phyloP scores from a whole-genome alignment of 2,888 invertebrate species.

The Ophraella communa region DNA sequence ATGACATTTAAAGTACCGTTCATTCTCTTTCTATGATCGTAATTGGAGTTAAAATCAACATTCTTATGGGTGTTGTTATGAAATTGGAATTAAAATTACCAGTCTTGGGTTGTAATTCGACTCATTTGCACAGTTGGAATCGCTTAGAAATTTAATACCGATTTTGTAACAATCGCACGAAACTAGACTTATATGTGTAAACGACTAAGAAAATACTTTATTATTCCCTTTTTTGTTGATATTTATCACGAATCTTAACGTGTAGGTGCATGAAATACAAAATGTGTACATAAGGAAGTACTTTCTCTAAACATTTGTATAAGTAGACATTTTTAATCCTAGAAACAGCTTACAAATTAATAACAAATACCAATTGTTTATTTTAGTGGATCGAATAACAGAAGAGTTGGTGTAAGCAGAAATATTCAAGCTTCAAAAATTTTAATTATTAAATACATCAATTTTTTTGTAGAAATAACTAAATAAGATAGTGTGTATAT shows the following conservation, averaged over 20 bases:
- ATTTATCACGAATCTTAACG: neutral
- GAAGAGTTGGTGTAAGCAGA: no score
- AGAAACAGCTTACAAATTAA: no score
- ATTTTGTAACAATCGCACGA: neutral
- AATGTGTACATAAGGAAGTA: neutral
- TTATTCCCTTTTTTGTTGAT: neutral
- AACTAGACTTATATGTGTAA: neutral
- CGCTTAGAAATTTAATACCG: neutral
- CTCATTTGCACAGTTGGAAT: neutral
- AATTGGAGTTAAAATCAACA: neutral
- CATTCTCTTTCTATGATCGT: neutral
- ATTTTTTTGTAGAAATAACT: no score
- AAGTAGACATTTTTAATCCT: no score
- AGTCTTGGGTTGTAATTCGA: neutral
- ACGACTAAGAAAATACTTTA: neutral
- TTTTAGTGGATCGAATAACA: no score
- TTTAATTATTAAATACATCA: no score
- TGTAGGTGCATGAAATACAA: neutral
- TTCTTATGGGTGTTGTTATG: slow-evolving; percentile 1
- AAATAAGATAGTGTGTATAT: no score
- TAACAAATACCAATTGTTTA: no score
- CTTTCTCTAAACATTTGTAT: no score
- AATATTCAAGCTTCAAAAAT: no score
- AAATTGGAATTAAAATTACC: slow-evolving; percentile 1
- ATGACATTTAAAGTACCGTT: slow-evolving; percentile 1